Evolutionary conservation across 1,140 invertebrate species (phyloP), one percentile per base, ranked within the genome.

Genomic region (Diabrotica undecimpunctata): DNA sequence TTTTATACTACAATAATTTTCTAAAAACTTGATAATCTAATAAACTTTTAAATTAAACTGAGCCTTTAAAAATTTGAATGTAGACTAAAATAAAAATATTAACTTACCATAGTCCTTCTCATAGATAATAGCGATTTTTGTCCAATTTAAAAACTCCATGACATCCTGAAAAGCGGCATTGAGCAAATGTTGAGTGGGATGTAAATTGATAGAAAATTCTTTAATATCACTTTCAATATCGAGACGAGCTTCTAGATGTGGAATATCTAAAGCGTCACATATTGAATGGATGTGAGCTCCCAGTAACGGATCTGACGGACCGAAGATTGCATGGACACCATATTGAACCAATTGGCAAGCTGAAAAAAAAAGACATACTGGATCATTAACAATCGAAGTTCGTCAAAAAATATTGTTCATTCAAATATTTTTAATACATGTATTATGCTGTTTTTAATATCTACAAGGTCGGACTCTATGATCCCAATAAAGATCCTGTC

Each of bases 71-170:
- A 2, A 4, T 25, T 25, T 25, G 25, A 25, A 25, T 25, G 25
- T 25, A 25, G 25, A 25, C 1, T 25, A 25, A 25, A 25, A 25
- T 25, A 25, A 25, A 25, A 25, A 25, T 4, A 25, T 25, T 25
- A 25, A 80, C 81, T 82, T 77, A 92, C 91, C 90, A 68, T 89
- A 88, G 78, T 91, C 88, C 74, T 95, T 91, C 79, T 98, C 95
- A 75, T 97, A 97, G 41, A 98, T 87, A 64, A 98, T 91, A 0
- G 93, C 94, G 69, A 96, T 92, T 78, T 88, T 87, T 5, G 92
- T 95, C 95, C 95, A 97, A 77, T 96, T 95, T 52, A 96, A 84
- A 76, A 93, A 95, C 13, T 85, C 81, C 80, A 97, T 93, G 60
- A 96, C 85, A 75, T 97, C 94, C 64, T 88, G 84, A 78, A 94